Percentiles rank a stretch among this genome's conserved stretches.
Conservation (phyloP, 1,140 invertebrate genomes). For the Hermetia illucens region DNA sequence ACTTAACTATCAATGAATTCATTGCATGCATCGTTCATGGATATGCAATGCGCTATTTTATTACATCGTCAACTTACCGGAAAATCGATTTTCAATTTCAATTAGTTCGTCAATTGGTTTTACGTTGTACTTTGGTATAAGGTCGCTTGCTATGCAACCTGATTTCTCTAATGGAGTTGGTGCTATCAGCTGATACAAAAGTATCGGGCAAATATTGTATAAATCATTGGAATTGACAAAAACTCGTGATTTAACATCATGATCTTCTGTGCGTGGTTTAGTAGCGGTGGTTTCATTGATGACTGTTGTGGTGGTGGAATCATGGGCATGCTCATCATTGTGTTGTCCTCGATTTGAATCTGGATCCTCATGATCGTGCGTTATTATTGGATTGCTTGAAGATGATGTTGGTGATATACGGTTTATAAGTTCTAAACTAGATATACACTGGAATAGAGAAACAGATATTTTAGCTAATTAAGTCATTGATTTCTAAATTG, state of each 20-base stretch:
- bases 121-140: too few species aligned
- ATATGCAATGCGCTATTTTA: not conserved
- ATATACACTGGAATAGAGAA: conserved; percentile 30
- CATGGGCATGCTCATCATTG: too few species aligned
- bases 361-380: too few species aligned
- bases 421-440: conserved; percentile 28
- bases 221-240: conserved; percentile 25
- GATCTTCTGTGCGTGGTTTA: too few species aligned
- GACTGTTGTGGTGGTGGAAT: too few species aligned
- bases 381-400: too few species aligned
- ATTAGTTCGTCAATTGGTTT: not conserved
- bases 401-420: too few species aligned
- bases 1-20: too few species aligned
- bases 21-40: too few species aligned
- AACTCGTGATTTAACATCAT: too few species aligned
- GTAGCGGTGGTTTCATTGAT: too few species aligned
- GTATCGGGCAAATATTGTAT: conserved; percentile 43
- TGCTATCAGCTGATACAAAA: conserved; percentile 45
- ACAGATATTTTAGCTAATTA: conserved; percentile 20
- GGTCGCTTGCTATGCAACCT: conserved; percentile 40
- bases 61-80: conserved; percentile 13
- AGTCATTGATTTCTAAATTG: conserved; percentile 10
- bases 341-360: too few species aligned
- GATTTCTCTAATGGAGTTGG: conserved; percentile 34
- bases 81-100: conserved; percentile 9